Evolutionary conservation across 2,888 invertebrate species (phyloP).

Genomic region (Leptopilina drosophilae): DNA sequence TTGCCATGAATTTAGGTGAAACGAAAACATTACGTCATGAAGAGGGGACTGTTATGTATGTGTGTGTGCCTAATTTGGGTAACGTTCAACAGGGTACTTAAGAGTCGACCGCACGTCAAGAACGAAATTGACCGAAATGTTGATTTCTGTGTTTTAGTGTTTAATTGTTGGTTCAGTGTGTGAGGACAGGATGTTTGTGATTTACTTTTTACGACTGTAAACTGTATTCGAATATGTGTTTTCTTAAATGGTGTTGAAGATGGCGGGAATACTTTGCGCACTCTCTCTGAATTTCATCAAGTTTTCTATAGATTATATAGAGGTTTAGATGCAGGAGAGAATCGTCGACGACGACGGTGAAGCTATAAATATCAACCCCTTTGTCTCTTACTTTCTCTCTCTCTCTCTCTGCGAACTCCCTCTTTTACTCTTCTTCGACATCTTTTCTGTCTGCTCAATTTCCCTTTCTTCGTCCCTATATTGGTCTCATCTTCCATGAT

Average conservation of each 20-base stretch:
- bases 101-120: conserved; percentile 8
- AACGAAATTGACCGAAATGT: background rate
- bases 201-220: conserved; percentile 38
- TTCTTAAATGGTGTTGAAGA: conserved; percentile 5
- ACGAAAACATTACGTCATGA: conserved; percentile 20
- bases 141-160: background rate
- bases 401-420: conserved; percentile 6
- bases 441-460: conserved; percentile 39
- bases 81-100: background rate
- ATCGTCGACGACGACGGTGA: conserved; percentile 18
- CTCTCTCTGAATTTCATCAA: conserved; percentile 25
- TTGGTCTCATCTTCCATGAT: conserved; percentile 22
- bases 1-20: conserved; percentile 22
- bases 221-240: conserved; percentile 48
- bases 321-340: conserved; percentile 24
- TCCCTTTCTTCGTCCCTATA: conserved; percentile 26
- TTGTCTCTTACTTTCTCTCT: conserved; percentile 33
- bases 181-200: conserved; percentile 15
- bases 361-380: conserved; percentile 41
- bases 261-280: conserved; percentile 1
- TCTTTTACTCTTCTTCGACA: conserved; percentile 30
- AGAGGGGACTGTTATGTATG: conserved; percentile 15
- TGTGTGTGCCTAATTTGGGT: conserved; percentile 26
- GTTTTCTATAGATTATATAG: conserved; percentile 10
- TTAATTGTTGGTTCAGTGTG: background rate